Evolutionary conservation across 2,797 vertebrate genomes (phyloP), one percentile per base, ranked within the genome.

Genomic region (Macroramphosus scolopax): DNA sequence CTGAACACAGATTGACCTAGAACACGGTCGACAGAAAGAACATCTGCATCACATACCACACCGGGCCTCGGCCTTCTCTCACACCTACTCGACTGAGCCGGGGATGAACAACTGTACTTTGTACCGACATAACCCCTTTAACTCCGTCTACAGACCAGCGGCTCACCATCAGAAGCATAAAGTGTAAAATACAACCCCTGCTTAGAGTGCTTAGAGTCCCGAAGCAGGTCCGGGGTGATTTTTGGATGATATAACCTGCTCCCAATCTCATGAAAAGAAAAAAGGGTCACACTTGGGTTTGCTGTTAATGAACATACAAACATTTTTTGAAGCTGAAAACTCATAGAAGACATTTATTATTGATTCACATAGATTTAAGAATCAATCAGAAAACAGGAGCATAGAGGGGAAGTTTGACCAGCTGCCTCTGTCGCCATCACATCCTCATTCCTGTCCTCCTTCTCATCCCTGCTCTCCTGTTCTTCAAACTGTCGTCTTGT

Each of bases 1-100:
- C 79, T 71, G 72, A 86, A 76, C 74, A 71, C 78, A 80, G 84
- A 77, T 74, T 82, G 84, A 87, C 81, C 81, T 78, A 85, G 84
- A 85, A 85, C 81, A 82, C 44, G 56, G 77, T 73, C 81, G 74
- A 50, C 77, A 72, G 73, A 75, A 76, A 46, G 67, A 82, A 80
- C 83, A 84, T 84, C 79, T 84, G 82, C 67, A 83, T 70, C 53
- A 44, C 65, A 53, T 38, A 51, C 63, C 50, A 71, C 69, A 60
- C 49, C 35, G 42, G 58, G 62, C 63, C 67, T 50, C 34, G 10
- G 63, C 78, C 77, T 63, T 40, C 15, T 31, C 63, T 59, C 41
- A 22, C 69, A 77, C 73, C 78, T 70, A 51, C 67, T 51, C 59
- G 51, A 71, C 72, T 49, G 71, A 68, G 68, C 55, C 28, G 36